Percentiles rank a stretch among this genome's conserved stretches.
phyloP scores from a whole-genome alignment of 2,797 vertebrate species.

The Lacerta bilineata region DNA sequence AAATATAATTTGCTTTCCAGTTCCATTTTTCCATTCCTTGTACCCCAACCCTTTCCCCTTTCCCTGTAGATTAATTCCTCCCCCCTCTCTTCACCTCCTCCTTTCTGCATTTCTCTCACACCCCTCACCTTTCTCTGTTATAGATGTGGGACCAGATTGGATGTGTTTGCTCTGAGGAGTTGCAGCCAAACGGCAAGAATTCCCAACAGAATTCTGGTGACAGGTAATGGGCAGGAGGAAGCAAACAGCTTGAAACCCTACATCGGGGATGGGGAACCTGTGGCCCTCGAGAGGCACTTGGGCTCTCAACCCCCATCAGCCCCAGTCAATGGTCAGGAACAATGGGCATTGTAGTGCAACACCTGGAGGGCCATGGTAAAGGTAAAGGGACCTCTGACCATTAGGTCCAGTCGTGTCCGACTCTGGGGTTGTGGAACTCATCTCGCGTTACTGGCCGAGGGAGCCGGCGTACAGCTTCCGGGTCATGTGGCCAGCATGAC shows the following conservation, averaged over 20 bases:
- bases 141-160: conserved; percentile 42
- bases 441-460: no score
- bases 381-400: no score
- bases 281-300: no score
- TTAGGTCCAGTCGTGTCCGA: no score
- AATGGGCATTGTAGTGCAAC: no score
- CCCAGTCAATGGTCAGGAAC: no score
- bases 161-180: conserved; percentile 2
- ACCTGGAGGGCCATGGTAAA: no score
- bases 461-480: no score
- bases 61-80: neutral
- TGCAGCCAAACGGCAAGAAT: conserved; percentile 13
- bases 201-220: conserved; percentile 1
- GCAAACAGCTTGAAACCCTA: neutral
- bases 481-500: no score
- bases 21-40: neutral
- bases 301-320: no score
- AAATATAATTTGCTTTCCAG: neutral
- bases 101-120: neutral
- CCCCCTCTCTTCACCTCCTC: neutral
- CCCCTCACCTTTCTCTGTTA: neutral
- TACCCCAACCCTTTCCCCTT: neutral
- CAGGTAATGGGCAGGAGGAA: conserved; percentile 4
- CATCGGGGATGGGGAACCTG: no score
- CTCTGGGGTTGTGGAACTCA: no score